A percentile compares a stretch with the other conserved stretches of the same genome.
Evolutionary conservation across 2,113 vertebrate genomes (phyloP).

Genomic region (Mastomys natalensis): DNA sequence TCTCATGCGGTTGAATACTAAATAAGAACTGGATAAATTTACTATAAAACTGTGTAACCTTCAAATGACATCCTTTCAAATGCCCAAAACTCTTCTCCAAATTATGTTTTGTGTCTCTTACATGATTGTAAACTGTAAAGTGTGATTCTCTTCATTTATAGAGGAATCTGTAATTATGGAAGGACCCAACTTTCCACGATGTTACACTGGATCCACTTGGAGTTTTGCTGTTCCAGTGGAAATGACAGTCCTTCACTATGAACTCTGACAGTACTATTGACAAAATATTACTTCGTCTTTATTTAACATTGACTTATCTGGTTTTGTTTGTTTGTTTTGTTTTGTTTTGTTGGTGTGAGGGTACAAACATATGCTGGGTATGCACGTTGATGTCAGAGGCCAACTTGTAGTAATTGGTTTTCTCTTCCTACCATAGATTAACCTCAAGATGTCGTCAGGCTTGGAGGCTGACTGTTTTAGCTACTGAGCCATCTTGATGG

Average conservation of each 20-base stretch:
- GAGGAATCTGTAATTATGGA: not conserved
- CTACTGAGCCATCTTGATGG: not conserved
- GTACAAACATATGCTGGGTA: not conserved
- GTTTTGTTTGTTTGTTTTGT: not conserved
- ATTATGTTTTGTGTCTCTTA: not conserved
- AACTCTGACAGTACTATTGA: not conserved
- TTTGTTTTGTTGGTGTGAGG: too few species aligned
- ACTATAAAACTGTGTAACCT: not conserved
- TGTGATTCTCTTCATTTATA: not conserved
- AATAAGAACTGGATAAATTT: not conserved
- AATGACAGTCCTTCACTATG: not conserved
- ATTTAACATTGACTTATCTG: not conserved
- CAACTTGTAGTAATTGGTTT: not conserved
- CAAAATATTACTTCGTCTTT: not conserved
- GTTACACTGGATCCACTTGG: not conserved
- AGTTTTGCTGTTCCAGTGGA: not conserved
- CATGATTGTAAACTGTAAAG: conserved; percentile 24
- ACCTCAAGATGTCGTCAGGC: not conserved
- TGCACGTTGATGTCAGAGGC: not conserved
- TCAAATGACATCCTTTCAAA: conserved; percentile 3
- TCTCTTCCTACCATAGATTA: not conserved
- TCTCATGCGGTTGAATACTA: not conserved
- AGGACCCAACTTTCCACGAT: conserved; percentile 6
- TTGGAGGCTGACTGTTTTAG: not conserved
- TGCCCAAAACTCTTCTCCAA: not conserved